phyloP scores from a whole-genome alignment of 2,888 invertebrate genomes.

The Eupithecia dodoneata region DNA sequence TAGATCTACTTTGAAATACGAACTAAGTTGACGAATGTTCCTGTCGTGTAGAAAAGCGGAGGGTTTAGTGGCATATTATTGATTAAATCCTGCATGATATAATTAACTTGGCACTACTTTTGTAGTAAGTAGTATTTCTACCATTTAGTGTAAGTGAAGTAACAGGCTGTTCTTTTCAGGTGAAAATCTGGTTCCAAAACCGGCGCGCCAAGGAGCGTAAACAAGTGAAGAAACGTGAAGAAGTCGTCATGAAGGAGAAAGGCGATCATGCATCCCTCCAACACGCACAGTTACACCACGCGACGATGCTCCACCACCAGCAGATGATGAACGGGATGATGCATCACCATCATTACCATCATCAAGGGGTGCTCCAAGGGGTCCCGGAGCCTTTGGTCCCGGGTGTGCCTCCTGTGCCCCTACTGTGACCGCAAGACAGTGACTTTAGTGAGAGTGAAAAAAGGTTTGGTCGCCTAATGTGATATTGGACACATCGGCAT shows the following conservation, averaged over 20 bases:
- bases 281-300: conserved; percentile 81
- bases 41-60: background rate
- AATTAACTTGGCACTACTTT: background rate
- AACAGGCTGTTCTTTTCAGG: conserved; percentile 65
- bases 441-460: conserved; percentile 57
- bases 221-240: conserved; percentile 92
- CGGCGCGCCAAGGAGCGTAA: conserved; percentile 97
- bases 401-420: conserved; percentile 76
- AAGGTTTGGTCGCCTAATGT: conserved; percentile 2
- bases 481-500: conserved; percentile 14
- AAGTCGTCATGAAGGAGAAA: conserved; percentile 86
- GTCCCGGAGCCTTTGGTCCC: conserved; percentile 80
- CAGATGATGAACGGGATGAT: conserved; percentile 83
- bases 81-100: background rate
- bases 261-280: conserved; percentile 80
- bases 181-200: conserved; percentile 95
- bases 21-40: no score
- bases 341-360: conserved; percentile 81
- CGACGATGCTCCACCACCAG: conserved; percentile 82
- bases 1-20: background rate
- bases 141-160: background rate
- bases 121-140: background rate
- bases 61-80: background rate
- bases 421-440: conserved; percentile 80
- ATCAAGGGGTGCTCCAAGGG: conserved; percentile 80